These are phyloP conservation scores for Anthopleura xanthogrammica DNA, from an alignment of 92 coral and sea anemone species.

Conservation along the genomic window DNA sequence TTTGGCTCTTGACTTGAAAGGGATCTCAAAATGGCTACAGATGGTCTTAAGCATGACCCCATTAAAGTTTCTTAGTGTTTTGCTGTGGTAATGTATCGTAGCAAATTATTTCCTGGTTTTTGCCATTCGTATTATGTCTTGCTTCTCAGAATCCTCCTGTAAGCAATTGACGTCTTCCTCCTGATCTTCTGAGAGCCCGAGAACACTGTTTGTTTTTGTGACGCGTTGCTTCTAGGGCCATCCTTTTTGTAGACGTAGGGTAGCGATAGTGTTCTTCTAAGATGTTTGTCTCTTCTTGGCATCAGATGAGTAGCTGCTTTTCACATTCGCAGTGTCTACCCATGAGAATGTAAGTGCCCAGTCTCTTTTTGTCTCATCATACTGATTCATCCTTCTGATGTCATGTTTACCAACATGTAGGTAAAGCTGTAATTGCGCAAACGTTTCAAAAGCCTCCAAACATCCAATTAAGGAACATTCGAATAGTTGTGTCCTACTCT, in stretches of 20 bases:
- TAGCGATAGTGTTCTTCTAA: no score
- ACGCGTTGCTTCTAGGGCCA: no score
- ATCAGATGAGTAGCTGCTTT: no score
- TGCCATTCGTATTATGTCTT: conserved; percentile 46
- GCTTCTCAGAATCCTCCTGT: conserved; percentile 49
- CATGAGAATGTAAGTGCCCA: no score
- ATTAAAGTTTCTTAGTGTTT: conserved; percentile 51
- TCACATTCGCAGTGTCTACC: no score
- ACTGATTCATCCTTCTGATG: no score
- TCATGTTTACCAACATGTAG: no score
- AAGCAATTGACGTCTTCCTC: conserved; percentile 64
- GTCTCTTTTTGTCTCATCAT: no score
- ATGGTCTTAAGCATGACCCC: conserved; percentile 51
- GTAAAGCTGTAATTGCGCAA: conserved; percentile 55
- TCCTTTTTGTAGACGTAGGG: no score
- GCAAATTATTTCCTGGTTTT: conserved; percentile 52
- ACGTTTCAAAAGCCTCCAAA: conserved; percentile 48
- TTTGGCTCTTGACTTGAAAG: conserved; percentile 54
- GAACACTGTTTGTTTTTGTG: no score
- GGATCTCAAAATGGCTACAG: conserved; percentile 63
- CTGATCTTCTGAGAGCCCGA: no score
- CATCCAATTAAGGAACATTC: conserved; percentile 56
- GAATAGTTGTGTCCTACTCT: conserved; percentile 31
- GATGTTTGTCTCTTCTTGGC: no score
- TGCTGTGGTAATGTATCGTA: conserved; percentile 61